A percentile compares a stretch with the other conserved stretches of the same genome.
These are phyloP conservation scores for Tachina lurida DNA, from an alignment of 2,888 invertebrate species.

Conservation along the genomic window DNA sequence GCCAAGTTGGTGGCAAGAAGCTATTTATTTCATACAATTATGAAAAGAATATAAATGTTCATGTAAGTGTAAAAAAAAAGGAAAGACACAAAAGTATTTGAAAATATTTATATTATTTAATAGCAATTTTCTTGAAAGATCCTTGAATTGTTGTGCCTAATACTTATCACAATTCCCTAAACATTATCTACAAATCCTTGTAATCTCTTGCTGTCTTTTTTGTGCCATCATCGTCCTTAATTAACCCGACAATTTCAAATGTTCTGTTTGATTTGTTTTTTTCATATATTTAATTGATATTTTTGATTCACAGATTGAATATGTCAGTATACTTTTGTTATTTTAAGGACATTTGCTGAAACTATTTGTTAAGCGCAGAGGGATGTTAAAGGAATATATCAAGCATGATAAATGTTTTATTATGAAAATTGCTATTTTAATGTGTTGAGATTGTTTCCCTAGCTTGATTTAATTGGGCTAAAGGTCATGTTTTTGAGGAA, in stretches of 20 bases:
- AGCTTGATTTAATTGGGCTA: too few species aligned
- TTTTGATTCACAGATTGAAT: not conserved
- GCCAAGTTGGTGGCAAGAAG: slow-evolving; percentile 2
- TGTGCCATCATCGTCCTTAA: not conserved
- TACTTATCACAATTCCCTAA: slow-evolving; percentile 8
- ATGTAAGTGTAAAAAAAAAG: not conserved
- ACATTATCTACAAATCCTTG: not conserved
- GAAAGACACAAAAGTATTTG: not conserved
- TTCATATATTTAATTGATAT: not conserved
- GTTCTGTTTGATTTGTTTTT: not conserved
- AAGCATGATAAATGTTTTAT: not conserved
- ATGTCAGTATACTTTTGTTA: slow-evolving; percentile 19
- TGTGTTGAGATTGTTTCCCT: not conserved
- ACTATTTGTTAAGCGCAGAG: slow-evolving; percentile 6
- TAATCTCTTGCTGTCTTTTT: not conserved
- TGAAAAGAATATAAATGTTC: not conserved
- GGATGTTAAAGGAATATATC: not conserved
- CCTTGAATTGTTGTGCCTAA: slow-evolving; percentile 19
- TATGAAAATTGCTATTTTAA: not conserved
- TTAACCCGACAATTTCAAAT: not conserved
- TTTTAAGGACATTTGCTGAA: slow-evolving; percentile 30
- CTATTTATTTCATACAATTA: slow-evolving; percentile 17
- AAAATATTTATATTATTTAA: slow-evolving; percentile 11
- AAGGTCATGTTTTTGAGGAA: too few species aligned
- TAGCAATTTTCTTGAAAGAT: slow-evolving; percentile 19